phyloP scores from a whole-genome alignment of 1,140 invertebrate genomes.

The Anastrepha obliqua region DNA sequence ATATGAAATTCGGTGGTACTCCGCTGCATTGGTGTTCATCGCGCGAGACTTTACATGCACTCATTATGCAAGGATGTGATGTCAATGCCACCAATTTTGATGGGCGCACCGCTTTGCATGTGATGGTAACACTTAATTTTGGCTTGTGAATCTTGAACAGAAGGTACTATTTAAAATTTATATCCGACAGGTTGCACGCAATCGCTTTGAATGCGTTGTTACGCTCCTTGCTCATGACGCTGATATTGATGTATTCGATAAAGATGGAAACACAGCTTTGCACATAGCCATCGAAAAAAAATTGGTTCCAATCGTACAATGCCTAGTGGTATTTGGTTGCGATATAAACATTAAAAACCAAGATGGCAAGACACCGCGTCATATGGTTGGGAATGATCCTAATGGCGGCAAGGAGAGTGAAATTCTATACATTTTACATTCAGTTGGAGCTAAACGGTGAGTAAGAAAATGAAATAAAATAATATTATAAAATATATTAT shows the following conservation, averaged over 20 bases:
- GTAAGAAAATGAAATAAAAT: neutral
- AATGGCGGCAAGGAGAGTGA: constrained; percentile 78
- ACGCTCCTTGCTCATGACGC: constrained; percentile 86
- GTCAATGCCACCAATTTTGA: constrained; percentile 90
- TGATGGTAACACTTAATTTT: constrained; percentile 79
- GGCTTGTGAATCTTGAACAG: neutral
- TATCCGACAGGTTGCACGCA: constrained; percentile 72
- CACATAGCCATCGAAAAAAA: constrained; percentile 84
- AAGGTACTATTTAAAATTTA: neutral
- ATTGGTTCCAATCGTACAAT: constrained; percentile 83
- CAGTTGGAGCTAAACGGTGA: constrained; percentile 86
- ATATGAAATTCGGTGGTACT: constrained; percentile 93
- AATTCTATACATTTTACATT: constrained; percentile 88
- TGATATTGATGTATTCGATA: constrained; percentile 79
- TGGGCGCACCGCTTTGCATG: constrained; percentile 88
- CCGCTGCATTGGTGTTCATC: constrained; percentile 93
- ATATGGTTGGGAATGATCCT: constrained; percentile 80
- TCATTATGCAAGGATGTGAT: constrained; percentile 89
- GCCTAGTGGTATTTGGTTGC: constrained; percentile 92
- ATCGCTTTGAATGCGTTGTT: constrained; percentile 86
- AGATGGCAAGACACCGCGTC: constrained; percentile 82
- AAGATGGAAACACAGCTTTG: constrained; percentile 86
- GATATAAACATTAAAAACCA: constrained; percentile 87
- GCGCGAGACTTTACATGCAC: constrained; percentile 85
- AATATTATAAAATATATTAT: too few species aligned